phyloP scores from a whole-genome alignment of 2,797 vertebrate species.

The Ctenochaetus hawaiiensis region DNA sequence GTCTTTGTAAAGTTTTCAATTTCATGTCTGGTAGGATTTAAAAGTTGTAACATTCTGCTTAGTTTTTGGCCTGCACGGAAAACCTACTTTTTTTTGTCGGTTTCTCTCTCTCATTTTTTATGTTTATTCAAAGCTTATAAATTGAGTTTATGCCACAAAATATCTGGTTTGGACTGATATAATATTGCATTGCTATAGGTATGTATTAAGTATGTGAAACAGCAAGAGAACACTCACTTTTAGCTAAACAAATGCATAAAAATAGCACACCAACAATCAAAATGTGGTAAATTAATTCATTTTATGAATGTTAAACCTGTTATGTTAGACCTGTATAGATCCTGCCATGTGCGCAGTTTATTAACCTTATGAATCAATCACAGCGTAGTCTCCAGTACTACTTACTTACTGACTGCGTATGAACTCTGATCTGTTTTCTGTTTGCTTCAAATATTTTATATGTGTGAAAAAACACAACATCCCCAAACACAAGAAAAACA shows the following conservation, averaged over 20 bases:
- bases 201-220: neutral
- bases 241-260: neutral
- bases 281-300: neutral
- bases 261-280: neutral
- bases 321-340: constrained; percentile 13
- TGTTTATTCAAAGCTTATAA: no score
- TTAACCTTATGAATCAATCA: constrained; percentile 48
- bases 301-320: neutral
- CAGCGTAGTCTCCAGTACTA: constrained; percentile 8
- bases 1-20: no score
- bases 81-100: no score
- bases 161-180: neutral
- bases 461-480: neutral
- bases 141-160: constrained; percentile 9
- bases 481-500: constrained; percentile 38
- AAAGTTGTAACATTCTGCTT: no score
- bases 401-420: neutral
- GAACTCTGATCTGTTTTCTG: constrained; percentile 11
- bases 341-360: constrained; percentile 21
- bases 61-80: no score
- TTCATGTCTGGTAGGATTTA: no score
- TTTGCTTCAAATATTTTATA: neutral
- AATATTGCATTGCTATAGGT: neutral
- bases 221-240: neutral
- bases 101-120: no score